phyloP scores from a whole-genome alignment of 2,888 invertebrate genomes.

The Mimas tiliae region DNA sequence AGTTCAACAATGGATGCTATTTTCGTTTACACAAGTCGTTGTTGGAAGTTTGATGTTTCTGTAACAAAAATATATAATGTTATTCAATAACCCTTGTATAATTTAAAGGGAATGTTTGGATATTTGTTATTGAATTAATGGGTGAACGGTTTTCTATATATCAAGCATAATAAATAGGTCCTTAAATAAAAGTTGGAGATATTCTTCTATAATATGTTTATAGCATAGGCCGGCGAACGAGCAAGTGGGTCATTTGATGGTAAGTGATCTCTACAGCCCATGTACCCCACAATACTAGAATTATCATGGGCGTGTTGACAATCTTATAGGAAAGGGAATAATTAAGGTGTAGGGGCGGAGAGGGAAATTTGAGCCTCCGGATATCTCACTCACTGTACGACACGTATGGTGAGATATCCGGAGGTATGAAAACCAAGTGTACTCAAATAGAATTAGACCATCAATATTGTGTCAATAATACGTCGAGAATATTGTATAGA shows the following conservation, averaged over 20 bases:
- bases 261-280: too few relatives aligned
- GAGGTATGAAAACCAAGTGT: not conserved
- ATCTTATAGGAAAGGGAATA: too few relatives aligned
- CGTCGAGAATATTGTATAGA: not conserved
- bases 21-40: slow-evolving; percentile 19
- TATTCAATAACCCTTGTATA: not conserved
- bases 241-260: too few relatives aligned
- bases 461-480: not conserved
- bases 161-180: not conserved
- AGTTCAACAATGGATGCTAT: not conserved
- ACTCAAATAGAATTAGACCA: not conserved
- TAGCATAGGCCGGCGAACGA: too few relatives aligned
- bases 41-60: slow-evolving; percentile 9
- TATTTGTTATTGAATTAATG: not conserved
- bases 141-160: not conserved
- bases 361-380: too few relatives aligned
- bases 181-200: too few relatives aligned
- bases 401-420: too few relatives aligned
- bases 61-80: slow-evolving; percentile 14
- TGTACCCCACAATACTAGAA: too few relatives aligned
- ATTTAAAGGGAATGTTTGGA: not conserved
- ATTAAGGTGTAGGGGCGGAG: too few relatives aligned
- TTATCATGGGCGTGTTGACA: too few relatives aligned
- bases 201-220: too few relatives aligned
- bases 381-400: too few relatives aligned